phyloP scores from a whole-genome alignment of 2,797 vertebrate species.

The Xenentodon cancila region DNA sequence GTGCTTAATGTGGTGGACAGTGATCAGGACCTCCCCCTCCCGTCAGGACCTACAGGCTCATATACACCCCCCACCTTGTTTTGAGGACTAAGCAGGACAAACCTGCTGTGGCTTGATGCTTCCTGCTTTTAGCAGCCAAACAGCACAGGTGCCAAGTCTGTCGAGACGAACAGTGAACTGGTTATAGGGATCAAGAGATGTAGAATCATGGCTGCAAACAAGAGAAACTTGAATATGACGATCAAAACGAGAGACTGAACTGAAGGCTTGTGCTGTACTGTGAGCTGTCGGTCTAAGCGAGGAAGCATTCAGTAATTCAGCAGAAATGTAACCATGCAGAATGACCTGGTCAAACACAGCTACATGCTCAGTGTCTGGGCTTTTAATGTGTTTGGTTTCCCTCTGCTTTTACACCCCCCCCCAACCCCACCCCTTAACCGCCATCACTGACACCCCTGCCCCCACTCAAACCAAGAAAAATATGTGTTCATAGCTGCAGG shows the following conservation, averaged over 20 bases:
- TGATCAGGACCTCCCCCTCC: constrained; percentile 44
- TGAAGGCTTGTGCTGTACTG: constrained; percentile 19
- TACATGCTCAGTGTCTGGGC: constrained; percentile 36
- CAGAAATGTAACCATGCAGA: constrained; percentile 26
- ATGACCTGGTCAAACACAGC: constrained; percentile 57
- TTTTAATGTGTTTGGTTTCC: constrained; percentile 49
- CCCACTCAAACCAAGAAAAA: constrained; percentile 48
- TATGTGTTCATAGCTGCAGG: constrained; percentile 72
- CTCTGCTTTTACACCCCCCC: constrained; percentile 15
- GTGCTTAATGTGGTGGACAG: constrained; percentile 74
- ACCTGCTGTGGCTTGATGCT: constrained; percentile 21
- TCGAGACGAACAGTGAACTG: constrained; percentile 36
- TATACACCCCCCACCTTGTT: constrained; percentile 49
- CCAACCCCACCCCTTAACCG: background rate
- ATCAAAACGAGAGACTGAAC: constrained; percentile 41
- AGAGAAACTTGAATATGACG: constrained; percentile 50
- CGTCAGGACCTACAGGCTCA: constrained; percentile 59
- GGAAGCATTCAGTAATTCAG: constrained; percentile 17
- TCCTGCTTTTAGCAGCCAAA: constrained; percentile 43
- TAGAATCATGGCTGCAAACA: constrained; percentile 64
- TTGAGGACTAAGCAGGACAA: constrained; percentile 43
- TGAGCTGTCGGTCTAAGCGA: constrained; percentile 27
- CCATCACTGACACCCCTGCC: background rate
- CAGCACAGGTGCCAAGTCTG: constrained; percentile 34
- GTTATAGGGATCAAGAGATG: constrained; percentile 31